Evolutionary conservation across 2,113 vertebrate genomes (phyloP), one percentile per base, ranked within the genome.

Genomic region (Pantherophis guttatus): DNA sequence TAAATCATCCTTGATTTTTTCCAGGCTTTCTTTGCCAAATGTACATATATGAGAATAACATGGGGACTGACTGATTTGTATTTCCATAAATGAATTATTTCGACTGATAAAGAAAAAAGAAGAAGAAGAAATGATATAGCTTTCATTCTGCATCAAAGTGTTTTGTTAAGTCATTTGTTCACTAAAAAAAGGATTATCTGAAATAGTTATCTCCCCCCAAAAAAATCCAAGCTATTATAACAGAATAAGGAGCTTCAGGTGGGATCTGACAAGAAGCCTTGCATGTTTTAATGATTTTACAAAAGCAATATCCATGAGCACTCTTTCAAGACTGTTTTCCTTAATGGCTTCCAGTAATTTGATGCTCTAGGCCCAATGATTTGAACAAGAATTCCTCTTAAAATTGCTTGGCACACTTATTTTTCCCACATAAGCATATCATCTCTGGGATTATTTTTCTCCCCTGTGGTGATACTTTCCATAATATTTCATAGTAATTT

Each of bases 271-370:
- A 86, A 86, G 55, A 86, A 59, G 26, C 9, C 55, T 62, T 55
- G 50, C 44, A 44, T 65, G 21, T 93, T 86, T 65, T 86, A 90
- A 86, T 86, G 48, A 89, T 90, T 90, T 93, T 81, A 90, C 75
- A 87, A 90, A 90, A 93, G 75, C 92, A 93, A 93, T 90, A 90
- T 90, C 48, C 88, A 33, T 90, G 92, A 93, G 70, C 75, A 86
- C 15, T 90, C 50, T 90, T 90, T 87, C 57, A 65, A 87, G 75
- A 90, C 86, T 90, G 48, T 24, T 87, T 85, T 90, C 29, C 50
- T 44, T 87, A 65, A 90, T 87, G 24, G 55, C 53, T 90, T 87
- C 55, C 81, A 93, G 75, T 50, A 87, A 65, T 93, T 90, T 90
- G 48, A 90, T 93, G 24, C n/a, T 87, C 62, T 57, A 90, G 29